A percentile compares a stretch with the other conserved stretches of the same genome.
These are phyloP conservation scores for Bettongia penicillata DNA, from an alignment of 2,113 vertebrate species.

Conservation along the genomic window DNA sequence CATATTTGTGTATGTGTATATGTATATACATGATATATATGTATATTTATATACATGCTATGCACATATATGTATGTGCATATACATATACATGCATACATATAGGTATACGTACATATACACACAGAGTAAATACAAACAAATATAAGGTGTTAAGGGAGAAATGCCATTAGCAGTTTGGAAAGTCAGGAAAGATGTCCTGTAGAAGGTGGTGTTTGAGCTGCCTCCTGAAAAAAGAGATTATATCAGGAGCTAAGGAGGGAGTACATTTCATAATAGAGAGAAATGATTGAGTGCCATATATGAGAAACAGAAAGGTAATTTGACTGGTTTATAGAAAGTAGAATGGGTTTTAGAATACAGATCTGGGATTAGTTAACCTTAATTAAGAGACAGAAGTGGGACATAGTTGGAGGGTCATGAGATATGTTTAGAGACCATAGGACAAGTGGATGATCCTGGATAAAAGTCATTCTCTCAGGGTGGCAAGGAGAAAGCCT, in stretches of 20 bases:
- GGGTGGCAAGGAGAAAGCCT: not conserved
- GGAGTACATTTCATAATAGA: not conserved
- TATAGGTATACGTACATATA: too few species aligned
- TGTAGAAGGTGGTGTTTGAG: not conserved
- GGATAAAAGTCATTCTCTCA: not conserved
- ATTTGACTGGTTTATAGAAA: not conserved
- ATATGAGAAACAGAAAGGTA: not conserved
- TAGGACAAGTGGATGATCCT: not conserved
- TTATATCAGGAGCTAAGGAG: not conserved
- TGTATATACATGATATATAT: too few species aligned
- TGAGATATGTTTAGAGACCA: not conserved
- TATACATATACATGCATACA: too few species aligned
- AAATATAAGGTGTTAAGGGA: not conserved
- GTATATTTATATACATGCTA: not conserved
- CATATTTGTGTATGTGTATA: too few species aligned
- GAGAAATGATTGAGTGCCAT: not conserved
- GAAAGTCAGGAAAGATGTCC: not conserved
- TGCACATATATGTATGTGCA: too few species aligned
- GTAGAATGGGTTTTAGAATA: not conserved
- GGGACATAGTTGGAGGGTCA: fast-evolving
- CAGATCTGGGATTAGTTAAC: not conserved
- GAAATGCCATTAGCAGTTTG: not conserved
- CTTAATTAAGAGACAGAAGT: not conserved
- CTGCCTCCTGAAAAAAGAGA: not conserved
- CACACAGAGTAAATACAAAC: not conserved